These are phyloP conservation scores for Zoanthus gigantus DNA, from an alignment of 92 coral and sea anemone species.

Conservation along the genomic window DNA sequence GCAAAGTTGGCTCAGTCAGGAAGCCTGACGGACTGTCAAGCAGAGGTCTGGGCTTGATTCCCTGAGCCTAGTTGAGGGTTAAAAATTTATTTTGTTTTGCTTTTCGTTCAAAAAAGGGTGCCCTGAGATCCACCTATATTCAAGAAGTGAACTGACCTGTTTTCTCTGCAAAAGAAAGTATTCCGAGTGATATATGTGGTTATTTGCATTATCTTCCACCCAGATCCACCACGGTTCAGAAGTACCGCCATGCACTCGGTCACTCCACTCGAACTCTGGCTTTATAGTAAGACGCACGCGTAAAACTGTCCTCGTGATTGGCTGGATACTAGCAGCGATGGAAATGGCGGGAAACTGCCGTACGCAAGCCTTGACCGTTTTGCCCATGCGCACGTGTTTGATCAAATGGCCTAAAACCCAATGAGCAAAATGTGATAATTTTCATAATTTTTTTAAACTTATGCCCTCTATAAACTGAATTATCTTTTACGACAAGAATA, in stretches of 20 bases:
- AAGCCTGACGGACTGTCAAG: too few species aligned
- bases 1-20: too few species aligned
- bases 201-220: slow-evolving; percentile 98
- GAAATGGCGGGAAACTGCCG: slow-evolving; percentile 90
- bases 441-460: background rate
- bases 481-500: too few species aligned
- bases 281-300: slow-evolving; percentile 95
- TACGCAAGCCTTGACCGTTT: slow-evolving; percentile 85
- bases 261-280: slow-evolving; percentile 96
- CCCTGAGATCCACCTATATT: background rate
- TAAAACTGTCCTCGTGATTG: slow-evolving; percentile 95
- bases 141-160: slow-evolving; percentile 70
- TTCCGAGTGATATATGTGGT: slow-evolving; percentile 96
- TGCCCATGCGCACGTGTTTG: slow-evolving; percentile 96
- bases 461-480: too few species aligned
- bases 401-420: slow-evolving; percentile 85
- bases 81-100: too few species aligned
- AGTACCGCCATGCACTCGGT: slow-evolving; percentile 90
- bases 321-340: slow-evolving; percentile 94
- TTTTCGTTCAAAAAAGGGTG: too few species aligned
- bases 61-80: too few species aligned
- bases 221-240: slow-evolving; percentile 99
- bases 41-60: too few species aligned
- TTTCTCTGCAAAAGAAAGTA: slow-evolving; percentile 93
- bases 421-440: background rate